These are phyloP conservation scores for Sycobia sp. DNA, from an alignment of 1,140 invertebrate genomes.

Conservation along the genomic window DNA sequence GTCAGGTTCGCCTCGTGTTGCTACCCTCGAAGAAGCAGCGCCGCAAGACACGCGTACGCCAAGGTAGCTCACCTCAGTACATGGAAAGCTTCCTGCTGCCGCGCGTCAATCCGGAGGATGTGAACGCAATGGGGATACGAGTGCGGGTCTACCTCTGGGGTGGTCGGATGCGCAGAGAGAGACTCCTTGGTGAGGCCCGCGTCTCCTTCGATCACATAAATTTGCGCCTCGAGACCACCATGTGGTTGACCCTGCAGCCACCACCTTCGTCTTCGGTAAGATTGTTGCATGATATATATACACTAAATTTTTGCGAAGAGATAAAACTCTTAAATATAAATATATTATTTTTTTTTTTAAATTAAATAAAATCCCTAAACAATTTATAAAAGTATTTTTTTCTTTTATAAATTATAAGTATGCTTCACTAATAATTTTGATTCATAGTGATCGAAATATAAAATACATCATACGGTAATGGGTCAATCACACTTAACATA, in stretches of 20 bases:
- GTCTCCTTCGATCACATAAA: slow-evolving; percentile 87
- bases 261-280: slow-evolving; percentile 80
- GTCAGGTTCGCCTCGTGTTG: slow-evolving; percentile 83
- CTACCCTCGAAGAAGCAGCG: slow-evolving; percentile 91
- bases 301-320: too few relatives aligned
- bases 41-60: slow-evolving; percentile 88
- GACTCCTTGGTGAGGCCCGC: slow-evolving; percentile 87
- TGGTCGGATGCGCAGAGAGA: slow-evolving; percentile 85
- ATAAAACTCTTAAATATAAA: too few relatives aligned
- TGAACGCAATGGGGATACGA: slow-evolving; percentile 86
- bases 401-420: too few relatives aligned
- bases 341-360: too few relatives aligned
- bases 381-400: too few relatives aligned
- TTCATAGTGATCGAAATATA: too few relatives aligned
- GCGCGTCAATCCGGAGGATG: slow-evolving; percentile 91
- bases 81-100: slow-evolving; percentile 91
- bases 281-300: too few relatives aligned
- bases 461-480: too few relatives aligned
- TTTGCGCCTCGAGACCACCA: slow-evolving; percentile 84
- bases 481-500: too few relatives aligned
- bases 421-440: too few relatives aligned
- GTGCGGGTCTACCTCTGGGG: slow-evolving; percentile 78
- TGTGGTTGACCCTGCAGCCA: slow-evolving; percentile 86
- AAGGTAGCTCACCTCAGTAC: slow-evolving; percentile 86
- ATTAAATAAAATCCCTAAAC: too few relatives aligned